Percentiles rank a stretch among this genome's conserved stretches.
These are phyloP conservation scores for Drosophila mulleri DNA, from an alignment of 2,888 invertebrate genomes.

Conservation along the genomic window DNA sequence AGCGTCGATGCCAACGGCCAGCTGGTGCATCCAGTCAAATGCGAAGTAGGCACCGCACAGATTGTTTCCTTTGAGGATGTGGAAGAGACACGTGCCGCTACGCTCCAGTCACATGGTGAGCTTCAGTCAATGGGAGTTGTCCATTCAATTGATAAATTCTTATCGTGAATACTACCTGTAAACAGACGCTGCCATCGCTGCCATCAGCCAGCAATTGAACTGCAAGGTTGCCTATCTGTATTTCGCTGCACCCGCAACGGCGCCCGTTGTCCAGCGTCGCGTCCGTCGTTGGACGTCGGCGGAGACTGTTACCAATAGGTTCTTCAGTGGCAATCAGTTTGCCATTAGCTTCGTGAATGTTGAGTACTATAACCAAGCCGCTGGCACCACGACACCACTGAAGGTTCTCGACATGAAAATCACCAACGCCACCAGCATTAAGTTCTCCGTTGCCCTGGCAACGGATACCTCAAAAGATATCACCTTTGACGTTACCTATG, in stretches of 20 bases:
- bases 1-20: constrained; percentile 70
- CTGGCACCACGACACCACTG: constrained; percentile 11
- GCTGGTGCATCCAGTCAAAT: constrained; percentile 71
- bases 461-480: constrained; percentile 50
- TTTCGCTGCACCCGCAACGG: constrained; percentile 62
- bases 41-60: constrained; percentile 86
- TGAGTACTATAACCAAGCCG: constrained; percentile 20
- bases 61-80: constrained; percentile 87
- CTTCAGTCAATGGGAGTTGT: neutral
- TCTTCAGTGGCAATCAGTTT: constrained; percentile 55
- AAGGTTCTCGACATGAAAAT: constrained; percentile 47
- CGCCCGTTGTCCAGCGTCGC: constrained; percentile 60
- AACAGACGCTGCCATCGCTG: constrained; percentile 86
- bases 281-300: constrained; percentile 70
- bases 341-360: constrained; percentile 68
- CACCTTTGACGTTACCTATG: constrained; percentile 70
- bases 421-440: constrained; percentile 41
- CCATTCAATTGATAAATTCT: neutral
- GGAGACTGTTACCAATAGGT: constrained; percentile 42
- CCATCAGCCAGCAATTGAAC: constrained; percentile 86
- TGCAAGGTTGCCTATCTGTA: constrained; percentile 78
- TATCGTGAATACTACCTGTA: neutral
- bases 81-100: constrained; percentile 86
- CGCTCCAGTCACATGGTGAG: constrained; percentile 81
- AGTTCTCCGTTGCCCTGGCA: constrained; percentile 67